Conservation (phyloP, 2,888 invertebrate genomes). For the Aspidiotus destructor region DNA sequence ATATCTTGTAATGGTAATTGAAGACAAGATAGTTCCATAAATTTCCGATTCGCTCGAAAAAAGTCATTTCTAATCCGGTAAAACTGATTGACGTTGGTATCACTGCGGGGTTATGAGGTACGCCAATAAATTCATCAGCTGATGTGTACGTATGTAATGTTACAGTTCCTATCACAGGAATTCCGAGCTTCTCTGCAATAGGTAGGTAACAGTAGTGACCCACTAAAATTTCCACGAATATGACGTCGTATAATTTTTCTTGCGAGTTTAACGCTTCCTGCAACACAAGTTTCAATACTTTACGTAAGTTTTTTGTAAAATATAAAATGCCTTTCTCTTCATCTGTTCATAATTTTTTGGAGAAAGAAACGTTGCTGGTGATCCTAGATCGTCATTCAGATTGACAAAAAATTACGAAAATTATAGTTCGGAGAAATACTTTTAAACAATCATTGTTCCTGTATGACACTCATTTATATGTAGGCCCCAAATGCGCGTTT, state of each 20-base stretch:
- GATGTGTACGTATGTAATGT: neutral
- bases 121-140: neutral
- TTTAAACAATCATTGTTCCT: no score
- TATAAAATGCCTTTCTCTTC: no score
- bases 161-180: constrained; percentile 6
- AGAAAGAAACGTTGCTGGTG: no score
- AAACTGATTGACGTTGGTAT: neutral
- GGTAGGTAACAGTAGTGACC: constrained; percentile 9
- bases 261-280: neutral
- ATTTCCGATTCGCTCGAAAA: constrained; percentile 6
- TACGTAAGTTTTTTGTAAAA: no score
- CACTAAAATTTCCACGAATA: neutral
- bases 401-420: neutral
- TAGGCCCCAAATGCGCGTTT: no score
- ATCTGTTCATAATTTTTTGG: no score
- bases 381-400: neutral
- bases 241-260: constrained; percentile 3
- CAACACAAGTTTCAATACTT: no score
- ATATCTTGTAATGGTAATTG: neutral
- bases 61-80: neutral
- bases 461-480: no score
- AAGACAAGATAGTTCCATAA: neutral
- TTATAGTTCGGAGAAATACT: neutral
- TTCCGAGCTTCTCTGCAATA: constrained; percentile 4
- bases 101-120: neutral